phyloP scores from a whole-genome alignment of 2,888 invertebrate genomes.

The Amphimallon solstitiale region DNA sequence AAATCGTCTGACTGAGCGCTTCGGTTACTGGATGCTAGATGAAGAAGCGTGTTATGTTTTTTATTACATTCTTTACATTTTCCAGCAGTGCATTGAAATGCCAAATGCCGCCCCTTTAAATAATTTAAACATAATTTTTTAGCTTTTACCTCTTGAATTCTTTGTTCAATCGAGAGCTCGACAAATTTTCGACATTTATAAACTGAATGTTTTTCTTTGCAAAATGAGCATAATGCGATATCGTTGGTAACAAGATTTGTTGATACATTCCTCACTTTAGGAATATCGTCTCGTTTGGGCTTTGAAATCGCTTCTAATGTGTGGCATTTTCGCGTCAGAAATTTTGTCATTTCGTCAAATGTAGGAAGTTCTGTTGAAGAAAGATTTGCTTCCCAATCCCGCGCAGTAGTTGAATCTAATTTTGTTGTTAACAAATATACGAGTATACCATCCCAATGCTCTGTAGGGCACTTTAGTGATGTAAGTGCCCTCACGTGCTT shows the following conservation, averaged over 20 bases:
- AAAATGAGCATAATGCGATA: not conserved
- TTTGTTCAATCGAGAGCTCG: not conserved
- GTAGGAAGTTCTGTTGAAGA: not conserved
- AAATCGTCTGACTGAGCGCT: not conserved
- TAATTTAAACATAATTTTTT: slow-evolving; percentile 15
- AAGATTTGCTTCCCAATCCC: slow-evolving; percentile 28
- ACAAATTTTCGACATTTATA: not conserved
- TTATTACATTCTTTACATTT: slow-evolving; percentile 6
- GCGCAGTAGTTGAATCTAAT: slow-evolving; percentile 9
- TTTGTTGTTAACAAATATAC: slow-evolving; percentile 29
- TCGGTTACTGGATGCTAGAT: not conserved
- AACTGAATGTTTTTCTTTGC: slow-evolving; percentile 4
- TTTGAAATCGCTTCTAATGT: slow-evolving; percentile 11
- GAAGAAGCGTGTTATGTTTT: slow-evolving; percentile 11
- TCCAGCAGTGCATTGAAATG: slow-evolving; percentile 3
- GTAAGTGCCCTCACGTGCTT: slow-evolving; percentile 5
- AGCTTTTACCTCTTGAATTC: slow-evolving; percentile 9
- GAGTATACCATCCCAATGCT: slow-evolving; percentile 30
- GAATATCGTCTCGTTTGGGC: not conserved
- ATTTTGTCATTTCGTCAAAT: slow-evolving; percentile 3
- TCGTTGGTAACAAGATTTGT: not conserved
- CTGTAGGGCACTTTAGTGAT: slow-evolving; percentile 16
- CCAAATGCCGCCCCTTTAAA: not conserved
- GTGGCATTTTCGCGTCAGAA: not conserved
- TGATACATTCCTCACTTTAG: not conserved